Evolutionary conservation across 1,140 invertebrate species (phyloP).

Genomic region (Ips typographus): DNA sequence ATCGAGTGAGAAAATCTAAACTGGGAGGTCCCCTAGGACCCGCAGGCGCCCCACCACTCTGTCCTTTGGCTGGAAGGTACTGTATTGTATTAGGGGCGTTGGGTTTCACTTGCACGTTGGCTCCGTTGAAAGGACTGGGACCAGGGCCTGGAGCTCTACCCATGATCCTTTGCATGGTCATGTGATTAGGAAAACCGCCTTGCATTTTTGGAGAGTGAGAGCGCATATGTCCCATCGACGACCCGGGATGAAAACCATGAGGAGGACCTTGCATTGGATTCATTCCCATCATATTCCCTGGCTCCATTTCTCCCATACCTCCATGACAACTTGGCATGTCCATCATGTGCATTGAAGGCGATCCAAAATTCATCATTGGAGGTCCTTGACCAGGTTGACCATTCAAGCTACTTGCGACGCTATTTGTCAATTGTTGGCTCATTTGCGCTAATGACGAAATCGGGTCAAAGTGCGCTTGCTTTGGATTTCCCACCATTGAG

Average conservation of each 20-base stretch:
- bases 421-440: conserved; percentile 87
- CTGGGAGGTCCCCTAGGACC: conserved; percentile 79
- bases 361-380: conserved; percentile 61
- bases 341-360: conserved; percentile 61
- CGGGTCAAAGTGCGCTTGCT: conserved; percentile 78
- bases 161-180: conserved; percentile 55
- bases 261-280: conserved; percentile 50
- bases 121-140: conserved; percentile 73
- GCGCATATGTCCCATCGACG: conserved; percentile 51
- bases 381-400: conserved; percentile 57
- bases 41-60: conserved; percentile 61
- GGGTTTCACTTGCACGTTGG: conserved; percentile 91
- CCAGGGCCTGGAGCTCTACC: conserved; percentile 59
- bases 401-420: conserved; percentile 58
- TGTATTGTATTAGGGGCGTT: conserved; percentile 97
- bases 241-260: conserved; percentile 52
- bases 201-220: conserved; percentile 54
- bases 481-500: conserved; percentile 60
- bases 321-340: conserved; percentile 51
- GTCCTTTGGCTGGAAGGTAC: conserved; percentile 90
- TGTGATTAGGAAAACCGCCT: conserved; percentile 52
- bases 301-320: conserved; percentile 51
- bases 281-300: conserved; percentile 49
- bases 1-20: conserved; percentile 88
- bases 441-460: conserved; percentile 92